phyloP scores from a whole-genome alignment of 2,888 invertebrate genomes.

The Pheosia tremula region DNA sequence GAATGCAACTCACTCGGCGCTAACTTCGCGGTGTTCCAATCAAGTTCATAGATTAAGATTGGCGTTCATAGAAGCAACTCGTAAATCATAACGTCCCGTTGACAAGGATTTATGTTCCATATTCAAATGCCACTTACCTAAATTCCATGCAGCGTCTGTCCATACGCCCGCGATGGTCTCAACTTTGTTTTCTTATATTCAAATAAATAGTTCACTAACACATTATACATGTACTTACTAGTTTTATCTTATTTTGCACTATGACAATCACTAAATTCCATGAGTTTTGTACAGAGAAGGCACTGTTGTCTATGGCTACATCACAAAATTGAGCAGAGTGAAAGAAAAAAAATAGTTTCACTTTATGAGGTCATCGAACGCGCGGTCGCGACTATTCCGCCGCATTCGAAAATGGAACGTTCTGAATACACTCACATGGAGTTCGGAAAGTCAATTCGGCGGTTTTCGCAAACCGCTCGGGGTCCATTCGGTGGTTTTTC shows the following conservation, averaged over 20 bases:
- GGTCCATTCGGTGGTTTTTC: slow-evolving; percentile 69
- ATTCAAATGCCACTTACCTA: slow-evolving; percentile 60
- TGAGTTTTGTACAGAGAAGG: slow-evolving; percentile 72
- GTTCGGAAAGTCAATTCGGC: slow-evolving; percentile 61
- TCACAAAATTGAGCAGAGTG: slow-evolving; percentile 81
- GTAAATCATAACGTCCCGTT: slow-evolving; percentile 2
- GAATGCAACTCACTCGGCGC: slow-evolving; percentile 66
- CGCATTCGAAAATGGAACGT: slow-evolving; percentile 64
- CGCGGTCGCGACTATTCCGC: slow-evolving; percentile 51
- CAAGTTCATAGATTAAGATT: slow-evolving; percentile 84
- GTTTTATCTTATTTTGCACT: slow-evolving; percentile 75
- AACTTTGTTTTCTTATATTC: slow-evolving; percentile 34
- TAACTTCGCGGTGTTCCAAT: slow-evolving; percentile 70
- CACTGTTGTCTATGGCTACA: slow-evolving; percentile 65
- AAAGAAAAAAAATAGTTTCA: slow-evolving; percentile 64
- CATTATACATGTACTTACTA: slow-evolving; percentile 50
- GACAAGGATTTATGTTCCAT: slow-evolving; percentile 14
- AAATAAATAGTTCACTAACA: slow-evolving; percentile 63
- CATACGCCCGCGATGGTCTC: slow-evolving; percentile 58
- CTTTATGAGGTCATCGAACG: slow-evolving; percentile 71
- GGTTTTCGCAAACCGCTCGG: slow-evolving; percentile 52
- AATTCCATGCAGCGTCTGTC: slow-evolving; percentile 61
- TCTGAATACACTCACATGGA: slow-evolving; percentile 50
- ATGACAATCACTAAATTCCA: slow-evolving; percentile 72
- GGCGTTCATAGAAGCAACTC: slow-evolving; percentile 60